phyloP scores from a whole-genome alignment of 2,888 invertebrate species.

The Podotricha telesiphe region DNA sequence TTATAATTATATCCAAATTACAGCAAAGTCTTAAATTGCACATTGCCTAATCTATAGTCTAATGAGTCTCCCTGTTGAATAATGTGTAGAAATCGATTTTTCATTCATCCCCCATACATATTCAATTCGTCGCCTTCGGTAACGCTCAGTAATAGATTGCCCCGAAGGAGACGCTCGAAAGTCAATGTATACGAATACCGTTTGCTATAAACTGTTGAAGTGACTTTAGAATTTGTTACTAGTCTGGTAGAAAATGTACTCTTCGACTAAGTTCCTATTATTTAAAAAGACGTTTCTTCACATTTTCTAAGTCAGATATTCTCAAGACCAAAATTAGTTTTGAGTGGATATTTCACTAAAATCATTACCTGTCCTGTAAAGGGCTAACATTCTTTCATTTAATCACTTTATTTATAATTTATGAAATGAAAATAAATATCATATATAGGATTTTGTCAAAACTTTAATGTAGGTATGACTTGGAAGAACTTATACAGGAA shows the following conservation, averaged over 20 bases:
- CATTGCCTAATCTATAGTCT: constrained; percentile 32
- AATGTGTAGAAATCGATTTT: constrained; percentile 44
- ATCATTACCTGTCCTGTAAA: too few relatives aligned
- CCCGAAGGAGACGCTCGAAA: constrained; percentile 27
- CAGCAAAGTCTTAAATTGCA: constrained; percentile 9
- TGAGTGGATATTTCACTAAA: too few relatives aligned
- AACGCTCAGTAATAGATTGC: constrained; percentile 39
- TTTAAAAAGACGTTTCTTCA: too few relatives aligned
- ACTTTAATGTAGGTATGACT: too few relatives aligned
- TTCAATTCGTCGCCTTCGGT: constrained; percentile 38
- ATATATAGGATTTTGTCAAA: too few relatives aligned
- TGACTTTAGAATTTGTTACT: not conserved
- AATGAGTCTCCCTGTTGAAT: constrained; percentile 42
- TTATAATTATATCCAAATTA: not conserved
- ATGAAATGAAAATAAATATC: too few relatives aligned
- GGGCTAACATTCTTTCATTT: too few relatives aligned
- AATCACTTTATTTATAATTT: too few relatives aligned
- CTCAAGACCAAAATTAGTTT: too few relatives aligned
- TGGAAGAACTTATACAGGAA: not conserved
- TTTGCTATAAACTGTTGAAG: not conserved
- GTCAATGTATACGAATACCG: constrained; percentile 3
- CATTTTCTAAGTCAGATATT: too few relatives aligned
- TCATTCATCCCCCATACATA: constrained; percentile 45
- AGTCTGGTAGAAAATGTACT: too few relatives aligned
- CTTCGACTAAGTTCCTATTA: too few relatives aligned